Base-by-base conservation (phyloP, 2,888 invertebrate species). In the Epinotia bilunana region DNA sequence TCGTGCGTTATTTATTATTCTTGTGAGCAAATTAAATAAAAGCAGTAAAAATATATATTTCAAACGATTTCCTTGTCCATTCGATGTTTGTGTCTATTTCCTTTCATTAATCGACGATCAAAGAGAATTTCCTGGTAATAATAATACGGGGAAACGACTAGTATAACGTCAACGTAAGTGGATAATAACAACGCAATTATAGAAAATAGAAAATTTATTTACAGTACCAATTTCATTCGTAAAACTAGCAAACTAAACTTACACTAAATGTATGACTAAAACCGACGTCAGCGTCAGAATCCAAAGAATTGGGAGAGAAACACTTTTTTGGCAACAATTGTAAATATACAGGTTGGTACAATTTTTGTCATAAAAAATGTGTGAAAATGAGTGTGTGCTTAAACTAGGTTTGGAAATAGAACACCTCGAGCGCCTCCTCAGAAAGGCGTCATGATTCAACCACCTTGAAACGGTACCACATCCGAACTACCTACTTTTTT, bases 341-440 rank as follows among this genome's bases (percentile, higher is more conserved):
- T 79, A 79, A 77, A 63, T 81, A 64, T 70, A 60, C n/a, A 16
- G 12, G 64, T 78, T 79, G 75, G 79, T 80, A 80, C 82, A 81
- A 77, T 79, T 78, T 79, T 81, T 84, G 81, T 77, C 81, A 83
- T 83, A 82, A 75, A 77, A 76, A 49, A 62, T 43, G 23, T 20
- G 57, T 71, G 64, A 63, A 20, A 60, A 20, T 60, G 74, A 81
- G 78, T 67, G 67, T 70, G 57, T 57, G 61, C 46, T 75, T 74
- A 76, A 76, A 78, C 73, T 71, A 61, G n/a, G 55, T 53, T 33
- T 72, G 71, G 20, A 71, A 69, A 69, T 76, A 74, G 79, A 64
- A 76, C 77, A 74, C 78, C 77, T 82, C 81, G 87, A 91, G 91
- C 91, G 89, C 86, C 91, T 92, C 92, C 89, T 89, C 84, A 89